Conservation (phyloP, 2,888 invertebrate genomes). For the Drosophila flavopinicola region DNA sequence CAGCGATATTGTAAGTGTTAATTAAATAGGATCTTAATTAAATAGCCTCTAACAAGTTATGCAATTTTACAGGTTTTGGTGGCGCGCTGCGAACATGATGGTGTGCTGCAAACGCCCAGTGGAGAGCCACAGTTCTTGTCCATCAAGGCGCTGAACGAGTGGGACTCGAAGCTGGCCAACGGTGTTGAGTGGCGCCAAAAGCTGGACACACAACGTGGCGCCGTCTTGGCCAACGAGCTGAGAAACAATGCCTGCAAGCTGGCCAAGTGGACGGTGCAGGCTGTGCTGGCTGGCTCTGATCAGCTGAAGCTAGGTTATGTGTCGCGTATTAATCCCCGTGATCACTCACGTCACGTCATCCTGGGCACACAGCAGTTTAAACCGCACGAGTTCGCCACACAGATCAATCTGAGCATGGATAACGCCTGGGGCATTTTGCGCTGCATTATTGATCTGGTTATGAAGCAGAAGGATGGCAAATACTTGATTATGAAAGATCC, state of each 20-base stretch:
- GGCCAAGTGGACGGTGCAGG: slow-evolving; percentile 99
- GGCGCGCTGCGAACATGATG: slow-evolving; percentile 98
- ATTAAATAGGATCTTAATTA: too few relatives aligned
- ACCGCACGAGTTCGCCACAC: slow-evolving; percentile 98
- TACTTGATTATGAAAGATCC: slow-evolving; percentile 99
- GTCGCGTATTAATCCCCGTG: slow-evolving; percentile 95
- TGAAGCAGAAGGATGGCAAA: slow-evolving; percentile 98
- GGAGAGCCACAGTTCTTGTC: slow-evolving; percentile 96
- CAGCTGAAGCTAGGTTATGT: slow-evolving; percentile 99
- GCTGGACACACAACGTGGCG: slow-evolving; percentile 98
- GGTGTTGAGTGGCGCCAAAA: slow-evolving; percentile 99
- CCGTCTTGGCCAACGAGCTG: slow-evolving; percentile 98
- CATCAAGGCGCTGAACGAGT: slow-evolving; percentile 99
- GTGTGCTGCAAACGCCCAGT: slow-evolving; percentile 94
- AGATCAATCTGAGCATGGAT: slow-evolving; percentile 99
- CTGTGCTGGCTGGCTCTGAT: slow-evolving; percentile 97
- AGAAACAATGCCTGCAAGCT: slow-evolving; percentile 99
- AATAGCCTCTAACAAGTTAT: background rate
- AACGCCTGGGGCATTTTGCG: slow-evolving; percentile 99
- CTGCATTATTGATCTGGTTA: slow-evolving; percentile 98
- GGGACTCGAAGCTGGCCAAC: slow-evolving; percentile 98
- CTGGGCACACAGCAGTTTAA: slow-evolving; percentile 99
- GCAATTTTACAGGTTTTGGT: slow-evolving; percentile 88
- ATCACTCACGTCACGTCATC: slow-evolving; percentile 98
- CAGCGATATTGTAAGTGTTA: slow-evolving; percentile 90